Evolutionary conservation across 2,113 vertebrate species (phyloP).

Genomic region (Osmerus mordax): DNA sequence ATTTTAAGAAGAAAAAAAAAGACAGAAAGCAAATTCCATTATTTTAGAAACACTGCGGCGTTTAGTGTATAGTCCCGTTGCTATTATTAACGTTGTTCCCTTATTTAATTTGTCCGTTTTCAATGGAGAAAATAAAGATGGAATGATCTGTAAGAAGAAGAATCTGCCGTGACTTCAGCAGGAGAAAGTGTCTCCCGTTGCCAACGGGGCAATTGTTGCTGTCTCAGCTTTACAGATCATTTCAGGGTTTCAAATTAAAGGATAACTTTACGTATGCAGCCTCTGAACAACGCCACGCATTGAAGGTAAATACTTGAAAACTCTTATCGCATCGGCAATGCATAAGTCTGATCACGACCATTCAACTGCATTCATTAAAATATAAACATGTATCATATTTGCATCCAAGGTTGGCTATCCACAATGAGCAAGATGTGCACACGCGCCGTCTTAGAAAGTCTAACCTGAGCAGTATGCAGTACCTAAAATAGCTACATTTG

Average conservation of each 20-base stretch:
- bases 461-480: too few relatives aligned
- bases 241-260: slow-evolving; percentile 19
- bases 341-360: background rate
- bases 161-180: slow-evolving; percentile 39
- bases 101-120: background rate
- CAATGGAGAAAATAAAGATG: background rate
- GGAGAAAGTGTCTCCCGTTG: slow-evolving; percentile 53
- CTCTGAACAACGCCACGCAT: slow-evolving; percentile 18
- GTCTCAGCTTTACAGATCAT: slow-evolving; percentile 26
- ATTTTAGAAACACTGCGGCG: too few relatives aligned
- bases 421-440: too few relatives aligned
- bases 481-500: too few relatives aligned
- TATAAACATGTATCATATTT: too few relatives aligned
- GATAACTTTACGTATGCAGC: slow-evolving; percentile 27
- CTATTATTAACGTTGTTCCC: background rate
- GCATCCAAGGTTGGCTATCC: too few relatives aligned
- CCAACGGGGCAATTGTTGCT: slow-evolving; percentile 55
- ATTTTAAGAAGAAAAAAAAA: background rate
- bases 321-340: background rate
- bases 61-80: too few relatives aligned
- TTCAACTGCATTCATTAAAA: too few relatives aligned
- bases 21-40: too few relatives aligned
- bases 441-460: too few relatives aligned
- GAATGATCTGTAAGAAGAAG: slow-evolving; percentile 30
- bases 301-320: slow-evolving; percentile 37